These are phyloP conservation scores for Micrasema minimum DNA, from an alignment of 1,140 invertebrate genomes.

Conservation along the genomic window DNA sequence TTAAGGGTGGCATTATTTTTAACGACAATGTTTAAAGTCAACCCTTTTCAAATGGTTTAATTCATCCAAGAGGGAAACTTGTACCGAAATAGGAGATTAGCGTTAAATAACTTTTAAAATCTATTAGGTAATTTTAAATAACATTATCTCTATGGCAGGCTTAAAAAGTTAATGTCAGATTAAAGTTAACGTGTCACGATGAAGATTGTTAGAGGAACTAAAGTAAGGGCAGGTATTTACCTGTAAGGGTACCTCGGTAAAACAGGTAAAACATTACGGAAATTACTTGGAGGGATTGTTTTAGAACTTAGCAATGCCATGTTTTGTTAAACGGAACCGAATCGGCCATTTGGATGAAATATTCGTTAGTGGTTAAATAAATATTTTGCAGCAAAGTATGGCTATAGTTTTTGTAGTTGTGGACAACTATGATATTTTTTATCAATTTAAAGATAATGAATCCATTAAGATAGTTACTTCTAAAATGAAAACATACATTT, in stretches of 20 bases:
- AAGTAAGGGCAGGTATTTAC: neutral
- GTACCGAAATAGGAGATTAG: neutral
- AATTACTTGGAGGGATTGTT: neutral
- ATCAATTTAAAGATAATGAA: no score
- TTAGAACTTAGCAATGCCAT: neutral
- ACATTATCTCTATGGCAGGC: neutral
- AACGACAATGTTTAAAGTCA: constrained; percentile 14
- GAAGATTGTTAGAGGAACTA: neutral
- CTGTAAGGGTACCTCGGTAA: neutral
- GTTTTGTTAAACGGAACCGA: neutral
- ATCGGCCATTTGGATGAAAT: no score
- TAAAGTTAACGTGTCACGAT: constrained; percentile 1
- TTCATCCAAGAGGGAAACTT: constrained; percentile 4
- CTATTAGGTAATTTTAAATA: constrained; percentile 17
- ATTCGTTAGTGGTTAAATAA: no score
- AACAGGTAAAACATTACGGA: neutral
- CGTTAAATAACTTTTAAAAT: constrained; percentile 18
- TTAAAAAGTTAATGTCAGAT: constrained; percentile 10
- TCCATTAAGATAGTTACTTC: no score
- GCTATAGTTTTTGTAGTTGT: no score
- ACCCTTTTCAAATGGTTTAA: constrained; percentile 12
- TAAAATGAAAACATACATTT: no score
- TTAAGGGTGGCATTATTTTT: constrained; percentile 17
- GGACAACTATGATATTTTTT: no score
- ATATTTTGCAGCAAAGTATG: no score